phyloP scores from a whole-genome alignment of 2,888 invertebrate species.

The Andrena chrysosceles region DNA sequence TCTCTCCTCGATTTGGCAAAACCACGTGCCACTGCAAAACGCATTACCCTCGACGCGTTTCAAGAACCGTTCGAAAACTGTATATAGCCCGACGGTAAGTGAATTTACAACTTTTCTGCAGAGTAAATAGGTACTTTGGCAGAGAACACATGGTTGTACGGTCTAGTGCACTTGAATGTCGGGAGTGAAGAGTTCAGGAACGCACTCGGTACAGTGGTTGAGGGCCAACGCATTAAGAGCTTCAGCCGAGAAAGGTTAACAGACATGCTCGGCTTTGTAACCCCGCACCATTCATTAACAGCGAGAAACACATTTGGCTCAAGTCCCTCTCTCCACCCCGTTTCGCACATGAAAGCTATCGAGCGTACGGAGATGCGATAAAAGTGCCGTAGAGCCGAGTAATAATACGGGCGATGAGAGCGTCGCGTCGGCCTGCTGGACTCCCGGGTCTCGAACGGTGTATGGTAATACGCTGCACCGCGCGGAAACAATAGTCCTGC shows the following conservation, averaged over 20 bases:
- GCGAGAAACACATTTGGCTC: neutral
- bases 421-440: neutral
- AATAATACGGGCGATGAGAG: neutral
- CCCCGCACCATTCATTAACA: neutral
- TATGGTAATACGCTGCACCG: neutral
- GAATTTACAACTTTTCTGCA: no score
- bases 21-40: no score
- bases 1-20: no score
- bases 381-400: neutral
- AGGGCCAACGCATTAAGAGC: neutral
- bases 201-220: neutral
- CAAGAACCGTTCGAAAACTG: no score
- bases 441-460: neutral
- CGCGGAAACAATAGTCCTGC: conserved; percentile 15
- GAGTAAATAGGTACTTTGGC: no score
- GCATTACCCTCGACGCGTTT: no score
- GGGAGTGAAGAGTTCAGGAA: neutral
- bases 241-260: neutral
- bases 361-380: no score
- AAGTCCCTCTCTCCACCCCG: no score
- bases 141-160: no score
- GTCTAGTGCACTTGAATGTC: no score
- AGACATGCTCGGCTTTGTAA: neutral
- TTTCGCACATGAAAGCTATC: no score
- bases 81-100: no score